phyloP scores from a whole-genome alignment of 1,140 invertebrate species.

The Drosophila lacertosa region DNA sequence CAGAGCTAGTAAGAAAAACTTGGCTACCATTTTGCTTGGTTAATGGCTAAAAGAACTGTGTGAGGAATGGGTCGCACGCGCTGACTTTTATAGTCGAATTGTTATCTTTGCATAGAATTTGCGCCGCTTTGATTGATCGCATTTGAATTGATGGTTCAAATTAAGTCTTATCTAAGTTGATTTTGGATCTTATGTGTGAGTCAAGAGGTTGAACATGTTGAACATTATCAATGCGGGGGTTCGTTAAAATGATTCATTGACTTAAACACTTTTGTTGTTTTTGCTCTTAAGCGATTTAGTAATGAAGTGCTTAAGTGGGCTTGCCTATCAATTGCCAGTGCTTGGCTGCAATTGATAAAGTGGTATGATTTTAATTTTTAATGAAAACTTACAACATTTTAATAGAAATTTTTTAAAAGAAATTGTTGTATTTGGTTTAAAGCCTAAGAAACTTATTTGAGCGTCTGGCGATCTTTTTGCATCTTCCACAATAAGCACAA shows the following conservation, averaged over 20 bases:
- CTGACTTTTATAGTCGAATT: slow-evolving; percentile 34
- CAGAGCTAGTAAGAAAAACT: slow-evolving; percentile 42
- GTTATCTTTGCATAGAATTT: slow-evolving; percentile 7
- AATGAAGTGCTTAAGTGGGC: background rate
- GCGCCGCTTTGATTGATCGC: slow-evolving; percentile 44
- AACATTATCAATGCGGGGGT: background rate
- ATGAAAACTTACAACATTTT: too few relatives aligned
- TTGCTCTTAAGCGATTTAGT: background rate
- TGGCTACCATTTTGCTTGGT: slow-evolving; percentile 45
- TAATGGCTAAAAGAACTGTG: slow-evolving; percentile 12
- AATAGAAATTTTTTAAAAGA: too few relatives aligned
- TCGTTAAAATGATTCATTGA: background rate
- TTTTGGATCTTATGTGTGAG: background rate
- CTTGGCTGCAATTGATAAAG: background rate
- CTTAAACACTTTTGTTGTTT: background rate
- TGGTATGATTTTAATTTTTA: too few relatives aligned
- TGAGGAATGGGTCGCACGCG: background rate
- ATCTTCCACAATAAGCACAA: background rate
- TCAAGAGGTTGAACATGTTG: background rate
- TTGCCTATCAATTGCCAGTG: background rate
- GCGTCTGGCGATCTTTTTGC: too few relatives aligned
- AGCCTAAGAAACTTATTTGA: too few relatives aligned
- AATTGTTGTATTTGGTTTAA: too few relatives aligned
- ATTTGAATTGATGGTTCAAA: slow-evolving; percentile 16
- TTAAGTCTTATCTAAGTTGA: background rate